These are phyloP conservation scores for Hiodon alosoides DNA, from an alignment of 2,113 vertebrate species.

Conservation along the genomic window DNA sequence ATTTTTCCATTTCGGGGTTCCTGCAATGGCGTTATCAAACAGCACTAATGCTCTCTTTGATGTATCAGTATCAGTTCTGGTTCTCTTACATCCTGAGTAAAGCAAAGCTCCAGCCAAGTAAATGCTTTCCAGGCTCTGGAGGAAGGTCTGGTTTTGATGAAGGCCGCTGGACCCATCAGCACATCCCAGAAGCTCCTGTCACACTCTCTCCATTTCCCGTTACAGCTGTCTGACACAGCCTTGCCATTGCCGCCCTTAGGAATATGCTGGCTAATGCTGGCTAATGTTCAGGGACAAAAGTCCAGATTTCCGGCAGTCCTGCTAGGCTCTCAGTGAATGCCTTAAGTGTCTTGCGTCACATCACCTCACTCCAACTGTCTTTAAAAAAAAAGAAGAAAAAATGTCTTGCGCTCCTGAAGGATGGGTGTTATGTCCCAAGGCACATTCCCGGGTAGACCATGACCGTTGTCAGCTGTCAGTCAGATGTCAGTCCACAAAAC, in stretches of 20 bases:
- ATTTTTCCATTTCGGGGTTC: too few species aligned
- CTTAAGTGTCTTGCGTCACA: background rate
- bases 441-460: slow-evolving; percentile 10
- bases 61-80: too few species aligned
- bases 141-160: slow-evolving; percentile 5
- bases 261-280: background rate
- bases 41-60: too few species aligned
- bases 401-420: background rate
- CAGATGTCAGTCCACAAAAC: slow-evolving; percentile 1
- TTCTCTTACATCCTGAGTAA: too few species aligned
- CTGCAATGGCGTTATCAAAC: too few species aligned
- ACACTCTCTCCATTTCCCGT: background rate
- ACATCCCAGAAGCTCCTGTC: too few species aligned
- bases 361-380: background rate
- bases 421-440: slow-evolving; percentile 9
- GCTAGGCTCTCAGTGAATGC: background rate
- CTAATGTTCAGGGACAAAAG: background rate
- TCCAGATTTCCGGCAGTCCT: background rate
- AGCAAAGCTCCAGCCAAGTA: background rate
- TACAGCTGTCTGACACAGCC: background rate
- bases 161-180: background rate
- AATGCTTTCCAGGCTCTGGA: background rate
- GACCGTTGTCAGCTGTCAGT: slow-evolving; percentile 20
- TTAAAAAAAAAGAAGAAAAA: background rate
- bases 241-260: background rate